These are phyloP conservation scores for Phrynosoma platyrhinos DNA, from an alignment of 2,113 vertebrate genomes.

Conservation along the genomic window DNA sequence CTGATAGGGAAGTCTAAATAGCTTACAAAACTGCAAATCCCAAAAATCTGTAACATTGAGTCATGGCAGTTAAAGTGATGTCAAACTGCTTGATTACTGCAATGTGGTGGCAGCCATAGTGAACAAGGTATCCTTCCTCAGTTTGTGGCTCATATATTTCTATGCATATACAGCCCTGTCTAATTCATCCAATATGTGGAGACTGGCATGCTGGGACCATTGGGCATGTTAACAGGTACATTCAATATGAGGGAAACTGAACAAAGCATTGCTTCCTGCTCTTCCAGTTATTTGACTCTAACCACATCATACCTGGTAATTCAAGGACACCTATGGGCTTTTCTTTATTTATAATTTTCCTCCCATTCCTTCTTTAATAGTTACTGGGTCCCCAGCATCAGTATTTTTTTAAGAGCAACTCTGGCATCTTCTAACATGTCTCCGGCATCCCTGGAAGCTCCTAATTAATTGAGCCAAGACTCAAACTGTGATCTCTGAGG, in stretches of 20 bases:
- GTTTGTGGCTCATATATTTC: neutral
- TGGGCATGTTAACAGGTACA: neutral
- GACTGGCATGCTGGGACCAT: neutral
- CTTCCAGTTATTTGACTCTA: neutral
- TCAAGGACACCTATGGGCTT: neutral
- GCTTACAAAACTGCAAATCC: too few relatives aligned
- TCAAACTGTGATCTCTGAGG: conserved; percentile 46
- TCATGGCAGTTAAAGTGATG: too few relatives aligned
- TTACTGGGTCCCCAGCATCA: conserved; percentile 15
- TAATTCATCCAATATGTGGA: neutral
- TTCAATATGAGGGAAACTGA: neutral
- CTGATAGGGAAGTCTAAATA: too few relatives aligned
- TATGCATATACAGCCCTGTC: neutral
- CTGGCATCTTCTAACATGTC: conserved; percentile 16
- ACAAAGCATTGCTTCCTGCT: neutral
- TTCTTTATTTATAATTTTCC: conserved; percentile 20
- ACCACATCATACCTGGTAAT: neutral
- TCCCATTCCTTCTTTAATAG: conserved; percentile 20
- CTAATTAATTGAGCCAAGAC: conserved; percentile 38
- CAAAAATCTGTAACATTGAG: too few relatives aligned
- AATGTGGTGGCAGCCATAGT: too few relatives aligned
- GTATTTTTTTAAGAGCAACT: conserved; percentile 45
- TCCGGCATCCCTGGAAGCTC: conserved; percentile 27
- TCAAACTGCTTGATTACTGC: too few relatives aligned
- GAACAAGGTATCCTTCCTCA: too few relatives aligned